Percentiles rank a stretch among this genome's conserved stretches.
phyloP scores from a whole-genome alignment of 2,113 vertebrate genomes.

The Papio anubis region DNA sequence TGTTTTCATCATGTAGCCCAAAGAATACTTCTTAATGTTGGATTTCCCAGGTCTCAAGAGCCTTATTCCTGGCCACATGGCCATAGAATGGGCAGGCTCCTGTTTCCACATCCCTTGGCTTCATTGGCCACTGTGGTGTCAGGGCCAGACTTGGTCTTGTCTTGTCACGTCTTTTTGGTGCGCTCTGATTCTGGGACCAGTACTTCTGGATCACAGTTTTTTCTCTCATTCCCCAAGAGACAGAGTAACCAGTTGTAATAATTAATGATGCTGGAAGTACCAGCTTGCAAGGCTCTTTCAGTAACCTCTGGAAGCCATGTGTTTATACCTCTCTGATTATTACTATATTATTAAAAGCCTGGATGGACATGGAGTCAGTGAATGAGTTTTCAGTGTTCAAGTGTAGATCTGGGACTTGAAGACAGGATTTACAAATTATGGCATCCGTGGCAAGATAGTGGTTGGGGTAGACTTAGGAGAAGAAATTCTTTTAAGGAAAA shows the following conservation, averaged over 20 bases:
- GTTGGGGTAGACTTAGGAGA: background rate
- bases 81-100: background rate
- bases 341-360: background rate
- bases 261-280: background rate
- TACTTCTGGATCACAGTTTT: background rate
- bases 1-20: background rate
- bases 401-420: background rate
- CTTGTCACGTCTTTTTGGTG: background rate
- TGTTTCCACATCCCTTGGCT: background rate
- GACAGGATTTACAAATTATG: background rate
- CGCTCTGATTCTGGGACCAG: background rate
- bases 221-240: background rate
- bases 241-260: background rate
- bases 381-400: background rate
- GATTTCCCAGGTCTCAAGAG: background rate
- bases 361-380: background rate
- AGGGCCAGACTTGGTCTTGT: background rate
- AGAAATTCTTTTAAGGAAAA: background rate
- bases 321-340: background rate
- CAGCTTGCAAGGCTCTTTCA: background rate
- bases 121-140: background rate
- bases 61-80: background rate
- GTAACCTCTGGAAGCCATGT: background rate
- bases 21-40: background rate
- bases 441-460: background rate